Conservation (phyloP, 2,888 invertebrate species). For the Noctuana brunneofusca region DNA sequence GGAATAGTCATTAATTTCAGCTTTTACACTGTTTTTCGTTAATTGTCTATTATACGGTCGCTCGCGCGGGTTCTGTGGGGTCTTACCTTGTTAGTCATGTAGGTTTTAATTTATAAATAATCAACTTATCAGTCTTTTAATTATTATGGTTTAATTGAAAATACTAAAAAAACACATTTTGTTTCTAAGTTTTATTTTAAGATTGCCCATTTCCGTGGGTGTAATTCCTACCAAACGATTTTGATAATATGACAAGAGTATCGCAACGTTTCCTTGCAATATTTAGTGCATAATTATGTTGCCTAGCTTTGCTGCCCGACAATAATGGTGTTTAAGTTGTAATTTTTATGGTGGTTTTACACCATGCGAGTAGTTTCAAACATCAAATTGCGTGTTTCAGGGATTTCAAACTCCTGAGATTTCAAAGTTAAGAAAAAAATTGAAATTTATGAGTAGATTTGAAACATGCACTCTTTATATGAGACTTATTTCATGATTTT, state of each 20-base stretch:
- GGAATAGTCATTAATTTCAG: constrained; percentile 19
- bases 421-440: too few species aligned
- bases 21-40: constrained; percentile 18
- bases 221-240: constrained; percentile 8
- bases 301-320: constrained; percentile 68
- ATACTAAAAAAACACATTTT: constrained; percentile 14
- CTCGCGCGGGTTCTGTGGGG: constrained; percentile 6
- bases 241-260: not conserved
- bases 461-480: too few species aligned
- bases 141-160: constrained; percentile 35
- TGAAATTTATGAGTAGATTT: too few species aligned
- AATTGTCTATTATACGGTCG: constrained; percentile 13
- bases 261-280: constrained; percentile 15
- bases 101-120: constrained; percentile 25
- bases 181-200: constrained; percentile 21
- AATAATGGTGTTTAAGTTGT: constrained; percentile 65
- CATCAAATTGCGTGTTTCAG: not conserved
- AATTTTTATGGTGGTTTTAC: constrained; percentile 19
- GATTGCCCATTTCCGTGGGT: constrained; percentile 11
- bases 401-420: not conserved
- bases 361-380: not conserved
- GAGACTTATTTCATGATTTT: too few species aligned
- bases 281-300: constrained; percentile 36
- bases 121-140: constrained; percentile 20
- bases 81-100: constrained; percentile 14